Evolutionary conservation across 2,888 invertebrate species (phyloP).

Genomic region (Callosobruchus maculatus): DNA sequence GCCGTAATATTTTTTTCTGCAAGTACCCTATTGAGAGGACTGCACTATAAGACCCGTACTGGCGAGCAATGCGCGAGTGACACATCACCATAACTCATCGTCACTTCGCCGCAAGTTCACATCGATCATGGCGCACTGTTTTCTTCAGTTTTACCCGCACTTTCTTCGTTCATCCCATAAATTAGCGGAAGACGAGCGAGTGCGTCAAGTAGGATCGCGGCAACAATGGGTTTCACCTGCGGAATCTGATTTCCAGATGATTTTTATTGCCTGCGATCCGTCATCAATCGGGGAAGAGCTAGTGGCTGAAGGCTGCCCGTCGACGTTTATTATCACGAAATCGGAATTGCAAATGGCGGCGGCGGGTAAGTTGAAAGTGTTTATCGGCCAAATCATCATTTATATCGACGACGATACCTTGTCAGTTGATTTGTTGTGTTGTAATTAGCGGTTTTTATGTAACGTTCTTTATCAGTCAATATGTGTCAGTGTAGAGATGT

Average conservation of each 20-base stretch:
- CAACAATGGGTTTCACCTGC: background rate
- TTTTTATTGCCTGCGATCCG: background rate
- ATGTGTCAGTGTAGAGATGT: too few relatives aligned
- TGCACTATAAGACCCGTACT: background rate
- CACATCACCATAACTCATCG: background rate
- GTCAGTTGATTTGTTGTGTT: background rate
- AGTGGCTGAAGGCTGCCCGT: background rate
- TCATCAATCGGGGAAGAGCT: background rate
- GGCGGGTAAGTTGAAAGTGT: background rate
- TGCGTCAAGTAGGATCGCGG: background rate
- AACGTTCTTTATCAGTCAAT: too few relatives aligned
- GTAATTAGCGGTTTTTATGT: background rate
- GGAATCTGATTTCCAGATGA: background rate
- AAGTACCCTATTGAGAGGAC: background rate
- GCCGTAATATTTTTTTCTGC: too few relatives aligned
- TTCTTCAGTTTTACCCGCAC: background rate
- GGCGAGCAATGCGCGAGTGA: background rate
- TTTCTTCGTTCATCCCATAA: background rate
- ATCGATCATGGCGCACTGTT: background rate
- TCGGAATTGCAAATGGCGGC: background rate
- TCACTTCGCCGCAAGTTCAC: background rate
- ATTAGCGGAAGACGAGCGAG: background rate
- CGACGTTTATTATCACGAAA: background rate
- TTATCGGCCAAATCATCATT: background rate
- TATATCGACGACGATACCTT: background rate